Evolutionary conservation across 2,888 invertebrate species (phyloP).

Genomic region (Cataglyphis cursor): DNA sequence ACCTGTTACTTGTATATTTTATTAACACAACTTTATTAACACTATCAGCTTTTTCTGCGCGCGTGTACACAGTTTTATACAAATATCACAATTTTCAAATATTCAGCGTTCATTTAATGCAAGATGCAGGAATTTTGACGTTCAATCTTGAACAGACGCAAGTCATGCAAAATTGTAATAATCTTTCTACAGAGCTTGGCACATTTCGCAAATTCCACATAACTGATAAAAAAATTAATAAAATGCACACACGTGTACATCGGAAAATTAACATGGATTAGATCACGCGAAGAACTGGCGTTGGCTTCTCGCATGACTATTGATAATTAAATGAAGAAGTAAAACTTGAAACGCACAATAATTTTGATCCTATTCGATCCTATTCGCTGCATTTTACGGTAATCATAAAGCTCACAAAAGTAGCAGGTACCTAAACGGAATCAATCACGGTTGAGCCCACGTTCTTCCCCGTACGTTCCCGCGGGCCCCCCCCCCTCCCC

Average conservation of each 20-base stretch:
- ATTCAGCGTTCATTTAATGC: background rate
- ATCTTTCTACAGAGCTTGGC: background rate
- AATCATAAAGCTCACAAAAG: slow-evolving; percentile 26
- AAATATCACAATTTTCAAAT: background rate
- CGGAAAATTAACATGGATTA: background rate
- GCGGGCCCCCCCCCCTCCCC: slow-evolving; percentile 7
- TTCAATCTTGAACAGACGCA: background rate
- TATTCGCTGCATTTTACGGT: background rate
- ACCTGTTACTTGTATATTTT: slow-evolving; percentile 23
- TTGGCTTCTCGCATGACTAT: background rate
- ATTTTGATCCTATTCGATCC: background rate
- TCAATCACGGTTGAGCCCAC: slow-evolving; percentile 62
- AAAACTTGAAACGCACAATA: background rate
- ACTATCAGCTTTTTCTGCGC: background rate
- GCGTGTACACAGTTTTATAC: background rate
- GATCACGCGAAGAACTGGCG: background rate
- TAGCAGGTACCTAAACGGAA: slow-evolving; percentile 62
- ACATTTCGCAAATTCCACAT: background rate
- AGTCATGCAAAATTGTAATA: background rate
- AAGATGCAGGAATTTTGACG: background rate
- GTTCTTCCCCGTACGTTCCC: slow-evolving; percentile 13
- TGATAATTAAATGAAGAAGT: background rate
- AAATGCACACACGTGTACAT: background rate
- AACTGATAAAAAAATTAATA: background rate
- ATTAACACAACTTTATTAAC: slow-evolving; percentile 38